Base-by-base conservation (phyloP, 2,888 invertebrate genomes). In the Dasypogon diadema region DNA sequence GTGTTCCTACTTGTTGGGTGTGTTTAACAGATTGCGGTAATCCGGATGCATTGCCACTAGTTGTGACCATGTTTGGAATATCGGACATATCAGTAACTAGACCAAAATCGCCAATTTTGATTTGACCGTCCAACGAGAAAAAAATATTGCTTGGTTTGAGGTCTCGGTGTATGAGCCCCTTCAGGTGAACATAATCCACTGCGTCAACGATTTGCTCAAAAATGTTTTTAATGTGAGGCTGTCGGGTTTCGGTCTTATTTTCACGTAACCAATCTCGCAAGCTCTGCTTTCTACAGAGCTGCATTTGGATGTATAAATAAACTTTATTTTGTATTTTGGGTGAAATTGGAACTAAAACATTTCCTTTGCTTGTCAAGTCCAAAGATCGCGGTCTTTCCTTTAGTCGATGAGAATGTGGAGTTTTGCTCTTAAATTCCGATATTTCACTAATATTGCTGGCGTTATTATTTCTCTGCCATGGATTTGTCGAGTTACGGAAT, bases 51-150 rank as follows among this genome's bases (percentile, higher is more conserved):
- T 82, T 82, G 75, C 84, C 80, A 80, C 83, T 80, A 76, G 81
- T 78, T 78, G 82, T 82, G 1, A 82, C 81, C 65, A 83, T 83
- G 78, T 85, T 84, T 21, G 85, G 86, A 74, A 87, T 88, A 80
- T 92, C 92, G 56, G 90, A 89, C 89, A 94, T 93, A 21, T 93
- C 92, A 2, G 98, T 98, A 10, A 96, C 99, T n/a, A 99, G 89
- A 0, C 99, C 99, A 87, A 99, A 99, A 87, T 99, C 99, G 0
- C 99, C 99, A 74, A 99, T 94, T 88, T 99, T 99, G 6, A 99
- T 92, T 82, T 90, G 89, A 1, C 95, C 95, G 84, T 97, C 95
- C 79, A 92, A 89, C 0, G 97, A 94, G 86, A 99, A 98, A 87
- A 99, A 96, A 81, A 96, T 95, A 84, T 96, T 96, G 78, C 95